Conservation (phyloP, 2,113 vertebrate species). For the Prionailurus bengalensis region DNA sequence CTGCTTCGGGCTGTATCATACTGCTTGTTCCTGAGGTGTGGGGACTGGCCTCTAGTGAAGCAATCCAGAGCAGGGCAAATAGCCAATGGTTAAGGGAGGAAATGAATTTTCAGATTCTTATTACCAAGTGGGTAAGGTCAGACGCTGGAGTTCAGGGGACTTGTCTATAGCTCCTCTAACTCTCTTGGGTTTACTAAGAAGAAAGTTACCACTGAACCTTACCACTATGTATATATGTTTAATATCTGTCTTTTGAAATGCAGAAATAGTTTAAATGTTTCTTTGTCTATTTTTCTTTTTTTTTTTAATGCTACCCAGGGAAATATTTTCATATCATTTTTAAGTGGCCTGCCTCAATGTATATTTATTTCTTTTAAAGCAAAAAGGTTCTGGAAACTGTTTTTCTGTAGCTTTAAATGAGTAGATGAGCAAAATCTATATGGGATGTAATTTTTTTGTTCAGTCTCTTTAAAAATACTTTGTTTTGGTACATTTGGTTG, state of each 20-base stretch:
- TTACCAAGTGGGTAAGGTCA: constrained; percentile 90
- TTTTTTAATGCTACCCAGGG: constrained; percentile 94
- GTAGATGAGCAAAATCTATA: constrained; percentile 94
- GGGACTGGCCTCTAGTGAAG: constrained; percentile 89
- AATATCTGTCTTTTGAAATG: constrained; percentile 95
- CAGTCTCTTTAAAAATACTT: constrained; percentile 92
- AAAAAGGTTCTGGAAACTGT: constrained; percentile 93
- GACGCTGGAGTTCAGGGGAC: constrained; percentile 83
- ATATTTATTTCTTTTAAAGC: constrained; percentile 94
- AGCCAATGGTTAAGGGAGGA: constrained; percentile 89
- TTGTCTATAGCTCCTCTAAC: constrained; percentile 83
- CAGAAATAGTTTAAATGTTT: constrained; percentile 94
- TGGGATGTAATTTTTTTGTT: constrained; percentile 94
- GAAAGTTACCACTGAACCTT: constrained; percentile 92
- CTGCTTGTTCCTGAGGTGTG: constrained; percentile 92
- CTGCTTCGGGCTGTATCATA: constrained; percentile 82
- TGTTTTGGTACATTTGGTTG: constrained; percentile 96
- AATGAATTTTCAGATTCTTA: constrained; percentile 90
- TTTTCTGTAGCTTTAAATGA: constrained; percentile 96
- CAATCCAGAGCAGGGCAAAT: constrained; percentile 90
- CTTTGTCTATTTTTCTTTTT: constrained; percentile 92
- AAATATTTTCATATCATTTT: constrained; percentile 94
- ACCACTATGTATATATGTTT: constrained; percentile 94
- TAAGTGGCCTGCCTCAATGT: constrained; percentile 93
- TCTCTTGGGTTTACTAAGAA: constrained; percentile 86